Conservation (phyloP, 53 echinoderm and acorn worm species). For the Glandiceps talaboti region DNA sequence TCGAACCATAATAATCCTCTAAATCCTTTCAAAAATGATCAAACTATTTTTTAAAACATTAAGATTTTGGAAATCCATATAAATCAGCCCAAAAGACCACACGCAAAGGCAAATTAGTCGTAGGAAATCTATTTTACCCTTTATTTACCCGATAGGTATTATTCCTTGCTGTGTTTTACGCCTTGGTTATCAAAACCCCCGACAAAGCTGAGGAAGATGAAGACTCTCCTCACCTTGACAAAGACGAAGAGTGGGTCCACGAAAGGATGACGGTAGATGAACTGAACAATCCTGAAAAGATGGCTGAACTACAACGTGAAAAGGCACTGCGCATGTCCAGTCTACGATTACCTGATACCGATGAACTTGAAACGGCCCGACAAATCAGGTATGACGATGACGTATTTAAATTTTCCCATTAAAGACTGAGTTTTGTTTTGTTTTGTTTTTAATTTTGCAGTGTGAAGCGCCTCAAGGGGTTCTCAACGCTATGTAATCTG, state of each 20-base stretch:
- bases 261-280: constrained; percentile 56
- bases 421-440: too few relatives aligned
- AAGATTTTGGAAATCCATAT: too few relatives aligned
- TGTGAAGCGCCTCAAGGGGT: too few relatives aligned
- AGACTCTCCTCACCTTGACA: constrained; percentile 32
- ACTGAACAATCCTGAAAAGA: constrained; percentile 25
- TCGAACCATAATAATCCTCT: too few relatives aligned
- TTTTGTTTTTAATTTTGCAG: too few relatives aligned
- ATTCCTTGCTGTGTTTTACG: constrained; percentile 58
- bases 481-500: too few relatives aligned
- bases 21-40: too few relatives aligned
- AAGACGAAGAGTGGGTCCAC: constrained; percentile 80
- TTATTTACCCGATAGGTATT: constrained; percentile 44
- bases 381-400: constrained; percentile 8
- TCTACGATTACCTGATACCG: constrained; percentile 8
- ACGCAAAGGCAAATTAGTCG: too few relatives aligned
- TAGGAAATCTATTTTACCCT: too few relatives aligned
- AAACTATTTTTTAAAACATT: too few relatives aligned
- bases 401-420: too few relatives aligned
- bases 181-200: constrained; percentile 69
- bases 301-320: constrained; percentile 15
- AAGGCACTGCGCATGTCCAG: constrained; percentile 4
- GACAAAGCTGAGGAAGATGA: constrained; percentile 52
- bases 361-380: constrained; percentile 1
- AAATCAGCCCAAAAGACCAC: too few relatives aligned